Percentiles rank a stretch among this genome's conserved stretches.
These are phyloP conservation scores for Oreochromis tanganicae DNA, from an alignment of 2,113 vertebrate species.

Conservation along the genomic window DNA sequence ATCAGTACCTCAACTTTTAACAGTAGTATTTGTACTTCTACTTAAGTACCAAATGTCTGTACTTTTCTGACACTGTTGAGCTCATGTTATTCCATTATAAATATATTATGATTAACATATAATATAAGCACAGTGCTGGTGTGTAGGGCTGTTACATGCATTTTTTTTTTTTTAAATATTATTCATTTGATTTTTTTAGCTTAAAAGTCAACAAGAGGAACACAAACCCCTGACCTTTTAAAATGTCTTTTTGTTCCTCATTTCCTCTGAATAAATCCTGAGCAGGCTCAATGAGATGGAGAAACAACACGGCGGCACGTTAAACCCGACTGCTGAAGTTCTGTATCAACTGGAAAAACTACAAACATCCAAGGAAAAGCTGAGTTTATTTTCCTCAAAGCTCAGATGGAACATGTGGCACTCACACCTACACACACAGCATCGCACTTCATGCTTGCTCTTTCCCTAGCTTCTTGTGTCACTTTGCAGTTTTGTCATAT, in stretches of 20 bases:
- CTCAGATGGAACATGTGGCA: background rate
- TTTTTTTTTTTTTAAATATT: background rate
- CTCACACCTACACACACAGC: background rate
- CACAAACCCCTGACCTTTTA: background rate
- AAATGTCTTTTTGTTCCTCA: background rate
- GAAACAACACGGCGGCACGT: background rate
- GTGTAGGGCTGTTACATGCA: background rate
- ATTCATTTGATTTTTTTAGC: background rate
- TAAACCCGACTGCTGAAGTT: background rate
- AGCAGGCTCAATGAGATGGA: background rate
- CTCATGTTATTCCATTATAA: background rate
- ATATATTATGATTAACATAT: background rate
- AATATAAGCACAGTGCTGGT: background rate
- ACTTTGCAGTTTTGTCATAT: background rate
- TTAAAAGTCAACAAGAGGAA: background rate
- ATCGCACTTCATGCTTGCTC: background rate
- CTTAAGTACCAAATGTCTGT: background rate
- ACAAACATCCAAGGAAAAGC: background rate
- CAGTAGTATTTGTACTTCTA: background rate
- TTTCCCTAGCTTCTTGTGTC: background rate
- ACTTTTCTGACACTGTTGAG: background rate
- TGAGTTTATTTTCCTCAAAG: background rate
- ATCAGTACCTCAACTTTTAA: background rate
- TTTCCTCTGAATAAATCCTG: background rate
- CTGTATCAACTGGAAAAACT: background rate